These are phyloP conservation scores for Corydoras maculifer DNA, from an alignment of 2,113 vertebrate genomes.

Conservation along the genomic window DNA sequence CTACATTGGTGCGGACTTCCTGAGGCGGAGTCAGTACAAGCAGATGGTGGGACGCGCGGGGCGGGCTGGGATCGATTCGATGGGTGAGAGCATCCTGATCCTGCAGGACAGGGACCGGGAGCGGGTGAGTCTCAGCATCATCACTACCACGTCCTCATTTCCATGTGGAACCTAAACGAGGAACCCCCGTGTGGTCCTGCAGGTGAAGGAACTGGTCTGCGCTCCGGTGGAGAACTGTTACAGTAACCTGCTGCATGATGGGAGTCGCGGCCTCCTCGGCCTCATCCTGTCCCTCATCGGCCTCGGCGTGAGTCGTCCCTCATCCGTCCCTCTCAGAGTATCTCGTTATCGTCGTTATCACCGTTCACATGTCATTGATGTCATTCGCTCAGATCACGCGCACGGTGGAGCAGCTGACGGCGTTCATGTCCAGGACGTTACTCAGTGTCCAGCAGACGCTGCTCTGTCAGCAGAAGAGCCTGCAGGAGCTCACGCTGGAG, in stretches of 20 bases:
- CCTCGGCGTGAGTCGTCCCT: conserved; percentile 69
- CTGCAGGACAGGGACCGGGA: conserved; percentile 80
- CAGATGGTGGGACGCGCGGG: conserved; percentile 95
- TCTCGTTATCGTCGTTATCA: too few species aligned
- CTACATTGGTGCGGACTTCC: conserved; percentile 80
- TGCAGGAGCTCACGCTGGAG: conserved; percentile 64
- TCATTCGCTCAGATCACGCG: conserved; percentile 68
- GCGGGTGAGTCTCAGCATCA: conserved; percentile 58
- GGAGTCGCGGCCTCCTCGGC: conserved; percentile 72
- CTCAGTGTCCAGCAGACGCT: conserved; percentile 75
- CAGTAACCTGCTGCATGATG: conserved; percentile 75
- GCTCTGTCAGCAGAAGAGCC: conserved; percentile 65
- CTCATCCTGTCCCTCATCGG: conserved; percentile 86
- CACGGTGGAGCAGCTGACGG: conserved; percentile 61
- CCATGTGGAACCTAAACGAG: neutral
- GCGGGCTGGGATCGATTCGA: conserved; percentile 82
- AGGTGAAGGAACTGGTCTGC: conserved; percentile 75
- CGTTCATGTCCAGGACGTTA: conserved; percentile 76
- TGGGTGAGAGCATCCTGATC: conserved; percentile 90
- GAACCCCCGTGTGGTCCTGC: neutral
- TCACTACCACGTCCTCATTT: too few species aligned
- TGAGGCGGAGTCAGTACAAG: conserved; percentile 90
- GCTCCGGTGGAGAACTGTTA: conserved; percentile 83
- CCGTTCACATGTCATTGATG: neutral
- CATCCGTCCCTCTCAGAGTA: too few species aligned